Evolutionary conservation across 2,113 vertebrate species (phyloP).

Genomic region (Lipotes vexillifer): DNA sequence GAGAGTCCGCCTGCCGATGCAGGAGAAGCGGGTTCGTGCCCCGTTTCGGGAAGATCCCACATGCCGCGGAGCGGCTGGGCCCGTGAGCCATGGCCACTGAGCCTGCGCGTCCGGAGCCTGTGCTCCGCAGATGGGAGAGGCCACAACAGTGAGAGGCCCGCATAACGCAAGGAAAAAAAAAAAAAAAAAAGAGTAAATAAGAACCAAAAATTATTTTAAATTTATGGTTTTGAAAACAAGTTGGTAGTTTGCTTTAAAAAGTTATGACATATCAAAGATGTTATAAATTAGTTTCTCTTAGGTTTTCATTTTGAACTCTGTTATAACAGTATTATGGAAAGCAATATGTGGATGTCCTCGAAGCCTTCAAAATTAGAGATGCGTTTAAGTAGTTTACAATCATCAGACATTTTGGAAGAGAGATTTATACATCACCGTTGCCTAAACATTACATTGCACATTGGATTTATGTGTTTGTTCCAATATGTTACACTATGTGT

Average conservation of each 20-base stretch:
- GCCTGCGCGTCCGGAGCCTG: no score
- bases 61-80: no score
- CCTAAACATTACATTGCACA: background rate
- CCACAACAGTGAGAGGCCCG: no score
- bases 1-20: no score
- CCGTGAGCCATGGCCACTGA: no score
- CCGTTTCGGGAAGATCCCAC: no score
- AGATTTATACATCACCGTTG: background rate
- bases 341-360: background rate
- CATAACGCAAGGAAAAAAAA: no score
- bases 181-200: background rate
- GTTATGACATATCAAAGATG: background rate
- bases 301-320: background rate
- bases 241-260: background rate
- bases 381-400: background rate
- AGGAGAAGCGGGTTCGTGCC: no score
- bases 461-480: background rate
- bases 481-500: background rate
- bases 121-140: no score
- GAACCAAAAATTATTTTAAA: background rate
- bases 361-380: background rate
- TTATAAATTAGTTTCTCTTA: background rate
- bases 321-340: background rate
- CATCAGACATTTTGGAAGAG: background rate
- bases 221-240: background rate